These are phyloP conservation scores for Rhadina sibilatrix DNA, from an alignment of 2,113 vertebrate species.

Conservation along the genomic window DNA sequence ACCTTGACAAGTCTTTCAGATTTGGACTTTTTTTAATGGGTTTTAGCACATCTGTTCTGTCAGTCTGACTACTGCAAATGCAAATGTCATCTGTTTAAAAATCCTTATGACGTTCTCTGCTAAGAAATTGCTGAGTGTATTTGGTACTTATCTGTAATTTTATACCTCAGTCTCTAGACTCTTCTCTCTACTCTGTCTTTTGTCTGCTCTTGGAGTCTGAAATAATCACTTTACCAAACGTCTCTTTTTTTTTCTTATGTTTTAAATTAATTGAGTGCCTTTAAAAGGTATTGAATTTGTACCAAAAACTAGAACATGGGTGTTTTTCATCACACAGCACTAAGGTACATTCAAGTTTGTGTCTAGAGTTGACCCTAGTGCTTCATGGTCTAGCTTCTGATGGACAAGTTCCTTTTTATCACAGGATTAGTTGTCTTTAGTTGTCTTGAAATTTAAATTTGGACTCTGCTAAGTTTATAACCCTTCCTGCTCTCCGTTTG, in stretches of 20 bases:
- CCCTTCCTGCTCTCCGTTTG: neutral
- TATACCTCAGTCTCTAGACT: slow-evolving; percentile 5
- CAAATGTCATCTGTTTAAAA: slow-evolving; percentile 35
- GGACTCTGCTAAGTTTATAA: neutral
- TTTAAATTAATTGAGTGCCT: neutral
- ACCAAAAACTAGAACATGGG: neutral
- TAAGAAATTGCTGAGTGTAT: slow-evolving; percentile 33
- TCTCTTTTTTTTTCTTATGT: neutral
- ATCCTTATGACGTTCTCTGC: neutral
- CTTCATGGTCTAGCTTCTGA: neutral
- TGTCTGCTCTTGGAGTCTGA: neutral
- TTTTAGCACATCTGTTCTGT: slow-evolving; percentile 47
- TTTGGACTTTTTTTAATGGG: neutral
- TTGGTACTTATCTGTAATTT: slow-evolving; percentile 50
- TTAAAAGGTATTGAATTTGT: neutral
- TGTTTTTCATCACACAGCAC: neutral
- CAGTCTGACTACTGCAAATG: slow-evolving; percentile 26
- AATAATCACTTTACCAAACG: neutral
- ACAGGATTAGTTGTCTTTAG: neutral
- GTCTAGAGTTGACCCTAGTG: neutral
- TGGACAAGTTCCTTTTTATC: neutral
- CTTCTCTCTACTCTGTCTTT: neutral
- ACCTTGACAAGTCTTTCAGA: slow-evolving; percentile 13
- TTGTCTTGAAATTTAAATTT: neutral
- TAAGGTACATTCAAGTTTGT: neutral